Evolutionary conservation across 2,797 vertebrate genomes (phyloP), one percentile per base, ranked within the genome.

Genomic region (Astyanax mexicanus): DNA sequence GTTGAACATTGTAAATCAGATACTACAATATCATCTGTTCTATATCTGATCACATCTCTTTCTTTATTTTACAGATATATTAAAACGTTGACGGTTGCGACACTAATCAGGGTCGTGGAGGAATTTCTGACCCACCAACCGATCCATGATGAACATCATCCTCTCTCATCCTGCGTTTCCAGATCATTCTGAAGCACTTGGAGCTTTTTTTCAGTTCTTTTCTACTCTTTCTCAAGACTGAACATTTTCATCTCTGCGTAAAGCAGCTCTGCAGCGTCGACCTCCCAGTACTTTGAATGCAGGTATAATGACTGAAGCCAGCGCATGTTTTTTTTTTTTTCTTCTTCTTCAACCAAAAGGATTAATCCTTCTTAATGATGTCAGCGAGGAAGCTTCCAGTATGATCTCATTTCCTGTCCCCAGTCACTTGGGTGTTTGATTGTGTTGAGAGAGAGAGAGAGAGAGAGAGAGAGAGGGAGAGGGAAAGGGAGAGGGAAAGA

Each of bases 11-110:
- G n/a, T n/a, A n/a, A n/a, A n/a, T n/a, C n/a, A n/a, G n/a, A n/a
- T n/a, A n/a, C n/a, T n/a, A n/a, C n/a, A n/a, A n/a, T n/a, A 45
- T 54, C 70, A 0, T 32, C 3, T 29, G 1, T 25, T 1, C 29
- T 47, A 21, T 47, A 21, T 25, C 47, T 79, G 69, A 9, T 32
- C n/a, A n/a, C 73, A 38, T 71, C 9, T 77, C 8, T 67, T 58
- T 17, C 77, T 57, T 13, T 84, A 35, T 77, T 44, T 80, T 25
- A 17, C 80, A 93, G 92, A 89, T 74, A 92, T 93, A n/a, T 83
- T 93, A 37, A 93, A 93, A 75, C 90, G 86, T 77, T 91, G 89
- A 92, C 64, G 49, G 66, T 73, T 75, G 42, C 70, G 69, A 55
- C 71, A 62, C 66, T 55, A 29, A 54, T 69, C 25, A 1, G 6